Base-by-base conservation (phyloP, 2,113 vertebrate genomes). In the Oncorhynchus tshawytscha region DNA sequence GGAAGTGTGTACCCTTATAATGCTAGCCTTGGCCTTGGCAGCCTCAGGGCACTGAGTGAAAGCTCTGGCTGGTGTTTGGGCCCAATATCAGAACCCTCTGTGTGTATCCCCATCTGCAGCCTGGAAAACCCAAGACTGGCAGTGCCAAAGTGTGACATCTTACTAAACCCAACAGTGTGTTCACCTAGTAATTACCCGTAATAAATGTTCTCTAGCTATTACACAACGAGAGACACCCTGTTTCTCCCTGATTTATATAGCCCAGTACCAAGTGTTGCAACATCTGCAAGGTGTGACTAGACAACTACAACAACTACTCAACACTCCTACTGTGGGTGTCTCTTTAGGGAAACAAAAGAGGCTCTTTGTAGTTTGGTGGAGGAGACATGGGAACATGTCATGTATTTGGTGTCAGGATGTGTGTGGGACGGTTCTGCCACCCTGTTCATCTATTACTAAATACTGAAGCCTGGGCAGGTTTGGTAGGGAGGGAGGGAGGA, bases 381-480 rank as follows among this genome's bases (percentile, higher is more conserved):
- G 82, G 88, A 88, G 89, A 89, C 90, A 90, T 90, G 85, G 88
- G 82, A 89, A 88, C 88, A 89, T 91, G 92, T 90, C 90, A 87
- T 92, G 89, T 91, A 91, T 86, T 89, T 78, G 78, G 86, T 91
- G 88, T 92, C 90, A 89, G 90, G 90, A 91, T 92, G 81, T 87
- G 80, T 79, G 75, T 76, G 72, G 88, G 88, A 81, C 82, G 77
- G 85, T 64, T 80, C 78, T 81, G 82, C 80, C 87, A 57, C 76
- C 78, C 59, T 66, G 71, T 92, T 93, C 89, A 93, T 93, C 70
- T 92, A 93, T 93, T 90, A 93, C 91, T 90, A 78, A 92, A 71
- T 16, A 90, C 71, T 68, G 71, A 79, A 88, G 84, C 87, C 86
- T 51, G 85, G 85, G 88, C 85, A 91, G 86, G 83, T 62, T 87